Percentiles rank a stretch among this genome's conserved stretches.
Conservation (phyloP, 2,113 vertebrate genomes). For the Jaculus jaculus region DNA sequence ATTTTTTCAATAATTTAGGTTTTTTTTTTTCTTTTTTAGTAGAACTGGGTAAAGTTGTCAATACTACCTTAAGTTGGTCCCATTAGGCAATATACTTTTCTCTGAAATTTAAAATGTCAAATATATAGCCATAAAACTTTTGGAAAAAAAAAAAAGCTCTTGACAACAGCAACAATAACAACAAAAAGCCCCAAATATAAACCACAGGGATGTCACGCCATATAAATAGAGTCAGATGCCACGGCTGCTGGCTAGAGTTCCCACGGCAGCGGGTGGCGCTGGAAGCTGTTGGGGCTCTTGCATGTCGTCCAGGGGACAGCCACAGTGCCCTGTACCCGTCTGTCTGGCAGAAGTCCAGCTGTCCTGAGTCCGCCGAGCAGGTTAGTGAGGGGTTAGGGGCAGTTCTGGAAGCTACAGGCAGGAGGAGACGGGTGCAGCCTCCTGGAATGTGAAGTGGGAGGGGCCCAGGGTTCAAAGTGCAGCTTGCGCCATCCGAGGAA, state of each 20-base stretch:
- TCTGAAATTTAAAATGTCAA: constrained; percentile 84
- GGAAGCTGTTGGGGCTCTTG: background rate
- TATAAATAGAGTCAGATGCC: constrained; percentile 83
- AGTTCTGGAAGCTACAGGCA: constrained; percentile 74
- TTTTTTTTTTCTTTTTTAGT: constrained; percentile 74
- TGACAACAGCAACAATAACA: background rate
- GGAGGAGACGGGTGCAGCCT: constrained; percentile 62
- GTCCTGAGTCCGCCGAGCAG: constrained; percentile 64
- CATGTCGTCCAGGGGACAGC: background rate
- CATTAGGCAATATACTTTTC: constrained; percentile 84
- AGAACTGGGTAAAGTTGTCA: constrained; percentile 79
- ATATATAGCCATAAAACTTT: constrained; percentile 80
- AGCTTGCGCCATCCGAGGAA: constrained; percentile 55
- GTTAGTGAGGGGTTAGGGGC: constrained; percentile 80
- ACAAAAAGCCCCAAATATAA: constrained; percentile 47
- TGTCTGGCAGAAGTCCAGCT: constrained; percentile 63
- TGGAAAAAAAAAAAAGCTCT: background rate
- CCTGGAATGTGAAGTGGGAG: constrained; percentile 80
- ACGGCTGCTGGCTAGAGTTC: background rate
- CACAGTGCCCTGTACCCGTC: background rate
- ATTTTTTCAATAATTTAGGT: constrained; percentile 85
- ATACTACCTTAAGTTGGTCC: constrained; percentile 85
- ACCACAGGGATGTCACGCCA: constrained; percentile 72
- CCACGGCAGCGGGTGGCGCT: accelerated
- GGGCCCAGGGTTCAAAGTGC: constrained; percentile 82